Percentiles rank a stretch among this genome's conserved stretches.
Conservation (phyloP, 1,140 invertebrate species). For the Rhyacophila brunnea region DNA sequence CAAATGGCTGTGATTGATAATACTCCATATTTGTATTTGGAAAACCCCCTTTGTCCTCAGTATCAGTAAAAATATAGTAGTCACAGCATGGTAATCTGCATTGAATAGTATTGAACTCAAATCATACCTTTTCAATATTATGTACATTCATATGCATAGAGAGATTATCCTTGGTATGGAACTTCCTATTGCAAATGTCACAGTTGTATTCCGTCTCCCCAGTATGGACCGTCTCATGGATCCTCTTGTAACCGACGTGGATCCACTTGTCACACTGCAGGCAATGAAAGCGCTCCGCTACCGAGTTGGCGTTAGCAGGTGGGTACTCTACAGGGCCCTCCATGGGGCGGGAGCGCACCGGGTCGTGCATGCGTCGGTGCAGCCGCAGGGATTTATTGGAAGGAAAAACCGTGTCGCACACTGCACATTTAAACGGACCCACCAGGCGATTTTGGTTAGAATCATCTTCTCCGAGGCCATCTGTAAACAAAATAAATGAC, state of each 20-base stretch:
- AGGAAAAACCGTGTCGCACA: constrained; percentile 65
- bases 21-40: too few species aligned
- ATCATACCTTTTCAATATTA: constrained; percentile 50
- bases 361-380: constrained; percentile 70
- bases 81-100: too few species aligned
- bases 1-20: too few species aligned
- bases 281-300: constrained; percentile 46
- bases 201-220: constrained; percentile 56
- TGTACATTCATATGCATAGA: constrained; percentile 72
- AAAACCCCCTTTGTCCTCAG: too few species aligned
- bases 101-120: too few species aligned
- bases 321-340: constrained; percentile 41
- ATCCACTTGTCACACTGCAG: constrained; percentile 57
- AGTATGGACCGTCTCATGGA: constrained; percentile 65
- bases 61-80: too few species aligned
- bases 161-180: constrained; percentile 61
- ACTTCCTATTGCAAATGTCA: constrained; percentile 67
- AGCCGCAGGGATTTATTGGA: constrained; percentile 67
- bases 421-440: constrained; percentile 47
- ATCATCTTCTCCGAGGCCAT: background rate
- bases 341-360: constrained; percentile 51
- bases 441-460: background rate
- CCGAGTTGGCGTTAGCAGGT: constrained; percentile 19
- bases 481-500: too few species aligned
- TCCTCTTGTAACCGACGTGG: constrained; percentile 58